Conservation (phyloP, 2,797 vertebrate species). For the Enteromius viviparus region DNA sequence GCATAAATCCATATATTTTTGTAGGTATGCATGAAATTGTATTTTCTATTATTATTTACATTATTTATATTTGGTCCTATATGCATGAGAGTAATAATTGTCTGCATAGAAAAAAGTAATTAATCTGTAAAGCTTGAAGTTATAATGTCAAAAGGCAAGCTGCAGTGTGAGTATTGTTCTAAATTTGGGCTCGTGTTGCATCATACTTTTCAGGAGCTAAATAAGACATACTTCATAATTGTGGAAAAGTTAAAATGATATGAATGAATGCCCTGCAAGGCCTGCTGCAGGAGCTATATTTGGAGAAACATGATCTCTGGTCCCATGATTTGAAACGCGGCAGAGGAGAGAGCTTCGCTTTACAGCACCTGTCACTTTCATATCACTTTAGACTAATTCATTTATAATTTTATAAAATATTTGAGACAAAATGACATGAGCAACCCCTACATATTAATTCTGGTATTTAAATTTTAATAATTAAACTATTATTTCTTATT, state of each 20-base stretch:
- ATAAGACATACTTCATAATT: conserved; percentile 49
- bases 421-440: neutral
- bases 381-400: conserved; percentile 35
- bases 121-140: neutral
- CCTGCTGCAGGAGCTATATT: conserved; percentile 55
- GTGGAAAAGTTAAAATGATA: conserved; percentile 59
- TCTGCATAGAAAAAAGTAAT: neutral
- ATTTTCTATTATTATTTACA: conserved; percentile 7
- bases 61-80: neutral
- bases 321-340: conserved; percentile 46
- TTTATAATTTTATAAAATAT: conserved; percentile 18
- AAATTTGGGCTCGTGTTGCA: conserved; percentile 59
- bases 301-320: conserved; percentile 57
- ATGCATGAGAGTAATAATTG: neutral
- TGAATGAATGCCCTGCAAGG: conserved; percentile 51
- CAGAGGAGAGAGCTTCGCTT: neutral
- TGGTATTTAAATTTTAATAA: neutral
- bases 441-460: neutral
- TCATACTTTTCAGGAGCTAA: conserved; percentile 61
- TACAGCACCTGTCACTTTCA: conserved; percentile 45
- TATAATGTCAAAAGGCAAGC: conserved; percentile 29
- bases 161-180: conserved; percentile 52
- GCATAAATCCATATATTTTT: neutral
- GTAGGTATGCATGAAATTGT: neutral
- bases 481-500: neutral